Evolutionary conservation across 2,113 vertebrate genomes (phyloP), one percentile per base, ranked within the genome.

Genomic region (Sylvilagus bachmani): DNA sequence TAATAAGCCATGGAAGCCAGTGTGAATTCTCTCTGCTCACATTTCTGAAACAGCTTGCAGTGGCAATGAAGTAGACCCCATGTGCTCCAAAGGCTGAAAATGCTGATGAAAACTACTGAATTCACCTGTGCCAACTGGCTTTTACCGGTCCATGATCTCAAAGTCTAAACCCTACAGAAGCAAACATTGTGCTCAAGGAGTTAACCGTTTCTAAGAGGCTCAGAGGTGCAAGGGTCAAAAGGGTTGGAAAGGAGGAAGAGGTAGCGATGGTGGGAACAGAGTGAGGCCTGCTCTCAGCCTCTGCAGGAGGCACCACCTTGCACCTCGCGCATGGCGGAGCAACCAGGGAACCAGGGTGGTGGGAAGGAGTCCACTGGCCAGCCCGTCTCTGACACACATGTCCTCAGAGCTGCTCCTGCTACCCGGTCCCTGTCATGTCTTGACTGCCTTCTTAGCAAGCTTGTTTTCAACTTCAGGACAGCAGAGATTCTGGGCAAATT

Each of bases 401-500:
- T 69, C 84, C 62, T 49, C 38, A 21, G 53, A 89, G n/a, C 58
- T 67, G 61, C 5, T 61, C 22, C 62, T 61, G 44, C 25, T 75
- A 53, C 36, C 44, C 24, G 38, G 38, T n/a, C 16, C 69, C 38
- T 53, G 55, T 66, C 74, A 49, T 0, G 1, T 16, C 64, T 89
- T 33, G 31, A 22, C 55, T 36, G 11, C 53, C 88, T 92, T 75
- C 73, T 92, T 86, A 75, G 51, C 51, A 71, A 70, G 67, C 29
- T 73, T 85, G n/a, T 81, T 91, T 77, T 80, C 88, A 19, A 49
- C 51, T 29, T 74, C 1, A 92, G 62, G 90, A 81, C 91, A 33
- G n/a, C 94, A 91, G 44, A 83, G 53, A 55, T 93, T 95, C 82
- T 77, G 88, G 91, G 92, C 90, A 44, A 86, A 92, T 24, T 22